A percentile compares a stretch with the other conserved stretches of the same genome.
phyloP scores from a whole-genome alignment of 2,797 vertebrate species.

The Aselliscus stoliczkanus region DNA sequence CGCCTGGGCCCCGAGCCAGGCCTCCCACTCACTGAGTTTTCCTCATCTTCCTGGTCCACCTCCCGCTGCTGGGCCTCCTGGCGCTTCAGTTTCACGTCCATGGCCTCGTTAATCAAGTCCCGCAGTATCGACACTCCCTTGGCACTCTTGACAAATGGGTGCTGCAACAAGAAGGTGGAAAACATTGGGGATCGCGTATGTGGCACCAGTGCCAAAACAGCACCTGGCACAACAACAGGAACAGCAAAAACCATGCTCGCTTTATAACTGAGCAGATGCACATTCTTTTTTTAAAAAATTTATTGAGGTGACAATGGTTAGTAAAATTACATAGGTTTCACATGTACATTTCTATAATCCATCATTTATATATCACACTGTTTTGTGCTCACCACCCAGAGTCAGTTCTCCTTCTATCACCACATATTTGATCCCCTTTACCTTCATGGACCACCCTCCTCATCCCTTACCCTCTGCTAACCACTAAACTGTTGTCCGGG shows the following conservation, averaged over 20 bases:
- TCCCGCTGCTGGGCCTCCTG: slow-evolving; percentile 90
- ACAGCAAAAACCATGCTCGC: background rate
- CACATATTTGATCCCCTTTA: no score
- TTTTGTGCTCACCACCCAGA: no score
- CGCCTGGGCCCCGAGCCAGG: background rate
- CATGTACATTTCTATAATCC: no score
- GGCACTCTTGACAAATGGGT: slow-evolving; percentile 91
- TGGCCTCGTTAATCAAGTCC: slow-evolving; percentile 92
- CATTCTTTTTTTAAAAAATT: no score
- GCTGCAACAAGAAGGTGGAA: slow-evolving; percentile 79
- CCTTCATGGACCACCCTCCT: no score
- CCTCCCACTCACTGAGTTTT: slow-evolving; percentile 89
- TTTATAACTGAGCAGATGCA: background rate
- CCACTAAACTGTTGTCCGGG: no score
- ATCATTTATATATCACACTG: no score
- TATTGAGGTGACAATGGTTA: no score
- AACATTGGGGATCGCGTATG: background rate
- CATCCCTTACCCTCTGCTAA: no score
- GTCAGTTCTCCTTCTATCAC: no score
- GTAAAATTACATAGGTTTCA: no score
- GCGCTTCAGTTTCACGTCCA: slow-evolving; percentile 93
- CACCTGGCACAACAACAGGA: background rate
- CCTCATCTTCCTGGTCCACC: slow-evolving; percentile 92
- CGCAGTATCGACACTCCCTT: slow-evolving; percentile 90
- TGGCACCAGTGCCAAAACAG: background rate